Evolutionary conservation across 2,113 vertebrate species (phyloP), one percentile per base, ranked within the genome.

Genomic region (Notothenia coriiceps): DNA sequence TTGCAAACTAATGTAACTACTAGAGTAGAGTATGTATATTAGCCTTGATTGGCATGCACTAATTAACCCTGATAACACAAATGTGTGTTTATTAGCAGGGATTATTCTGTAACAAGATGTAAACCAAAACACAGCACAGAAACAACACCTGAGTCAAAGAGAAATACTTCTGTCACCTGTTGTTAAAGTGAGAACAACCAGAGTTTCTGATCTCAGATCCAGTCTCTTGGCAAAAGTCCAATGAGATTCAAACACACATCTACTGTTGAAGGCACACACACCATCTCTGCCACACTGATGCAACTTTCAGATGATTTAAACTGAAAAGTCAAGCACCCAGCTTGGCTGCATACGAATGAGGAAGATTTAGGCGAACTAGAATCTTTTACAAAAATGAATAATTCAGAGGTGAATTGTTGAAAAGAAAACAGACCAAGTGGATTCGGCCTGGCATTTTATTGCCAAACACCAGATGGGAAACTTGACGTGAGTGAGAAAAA

Each of bases 311-410:
- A 77, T 77, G 69, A 69, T 43, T 61, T 5, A 0, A 51, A 54
- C 64, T 70, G 50, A 66, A 67, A 77, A 70, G 17, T 50, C 66
- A 44, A 56, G 51, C 76, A 67, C 40, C 29, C 50, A 77, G 68
- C 33, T 10, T 12, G 56, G 43, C 72, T 77, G 62, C 55, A 79
- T 67, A 25, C 13, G n/a, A 51, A 71, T 70, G 55, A 70, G 67
- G 62, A 57, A 46, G 47, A 74, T 67, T 9, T 25, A 74, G 56
- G 68, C 20, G 68, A 82, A 73, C 51, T 50, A 43, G 50, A 65
- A 59, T 76, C 52, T 66, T 70, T 22, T 20, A 72, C 56, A 65
- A 85, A 66, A 15, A 83, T 88, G 52, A 74, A 88, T 85, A 70
- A 88, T 85, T 85, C 79, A 79, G 52, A 44, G 10, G 62, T 22